These are phyloP conservation scores for Monomorium pharaonis DNA, from an alignment of 1,140 invertebrate genomes.

Conservation along the genomic window DNA sequence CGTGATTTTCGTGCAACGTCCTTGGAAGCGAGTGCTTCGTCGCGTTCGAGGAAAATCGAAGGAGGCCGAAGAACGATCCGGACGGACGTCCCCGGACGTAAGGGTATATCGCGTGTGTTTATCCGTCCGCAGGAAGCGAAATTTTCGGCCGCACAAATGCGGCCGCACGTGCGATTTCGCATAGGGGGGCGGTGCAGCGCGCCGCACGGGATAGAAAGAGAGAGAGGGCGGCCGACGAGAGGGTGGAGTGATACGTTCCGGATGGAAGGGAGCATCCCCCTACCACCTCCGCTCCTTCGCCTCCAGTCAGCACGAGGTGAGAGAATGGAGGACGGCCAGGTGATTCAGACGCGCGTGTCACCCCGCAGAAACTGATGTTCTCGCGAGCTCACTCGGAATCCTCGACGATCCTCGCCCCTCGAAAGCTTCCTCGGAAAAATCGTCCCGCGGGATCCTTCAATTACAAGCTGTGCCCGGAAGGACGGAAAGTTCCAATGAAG, in stretches of 20 bases:
- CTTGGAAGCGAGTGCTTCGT: too few species aligned
- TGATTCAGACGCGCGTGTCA: constrained; percentile 76
- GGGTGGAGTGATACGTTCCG: constrained; percentile 57
- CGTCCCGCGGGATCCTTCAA: background rate
- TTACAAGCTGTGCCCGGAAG: background rate
- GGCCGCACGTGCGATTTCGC: constrained; percentile 66
- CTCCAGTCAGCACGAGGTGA: constrained; percentile 72
- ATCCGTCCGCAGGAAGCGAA: constrained; percentile 33
- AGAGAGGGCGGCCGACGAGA: constrained; percentile 48
- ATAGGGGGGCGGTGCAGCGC: constrained; percentile 68
- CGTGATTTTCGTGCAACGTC: background rate
- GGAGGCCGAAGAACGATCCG: background rate
- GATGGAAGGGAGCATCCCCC: constrained; percentile 63
- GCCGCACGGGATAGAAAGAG: constrained; percentile 36
- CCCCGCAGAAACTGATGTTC: constrained; percentile 42
- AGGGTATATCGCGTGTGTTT: constrained; percentile 16
- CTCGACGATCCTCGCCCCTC: background rate
- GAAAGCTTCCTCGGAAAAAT: too few species aligned
- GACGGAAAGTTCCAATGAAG: background rate
- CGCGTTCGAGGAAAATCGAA: background rate
- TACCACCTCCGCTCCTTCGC: constrained; percentile 60
- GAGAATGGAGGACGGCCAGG: constrained; percentile 78
- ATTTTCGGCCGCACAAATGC: constrained; percentile 10
- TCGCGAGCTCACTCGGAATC: background rate
- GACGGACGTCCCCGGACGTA: background rate